Evolutionary conservation across 2,888 invertebrate species (phyloP).

Genomic region (Conus canariensis): DNA sequence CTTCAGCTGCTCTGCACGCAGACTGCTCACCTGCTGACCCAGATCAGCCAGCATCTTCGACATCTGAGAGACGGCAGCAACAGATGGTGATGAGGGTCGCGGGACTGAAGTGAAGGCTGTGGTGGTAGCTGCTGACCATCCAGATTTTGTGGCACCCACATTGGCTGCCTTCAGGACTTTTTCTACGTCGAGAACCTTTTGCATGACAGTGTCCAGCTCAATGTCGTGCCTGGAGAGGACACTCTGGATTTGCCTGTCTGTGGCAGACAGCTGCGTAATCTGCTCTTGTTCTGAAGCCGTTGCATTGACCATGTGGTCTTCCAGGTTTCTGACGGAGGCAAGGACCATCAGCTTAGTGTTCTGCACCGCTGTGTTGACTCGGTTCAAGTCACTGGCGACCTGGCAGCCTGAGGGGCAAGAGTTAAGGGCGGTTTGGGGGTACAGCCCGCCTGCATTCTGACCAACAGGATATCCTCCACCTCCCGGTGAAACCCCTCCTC

Average conservation of each 20-base stretch:
- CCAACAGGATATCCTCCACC: not conserved
- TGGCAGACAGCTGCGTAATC: not conserved
- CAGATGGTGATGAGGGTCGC: not conserved
- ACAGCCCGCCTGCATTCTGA: not conserved
- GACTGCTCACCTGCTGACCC: not conserved
- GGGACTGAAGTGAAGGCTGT: not conserved
- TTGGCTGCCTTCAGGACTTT: not conserved
- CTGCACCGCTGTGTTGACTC: not conserved
- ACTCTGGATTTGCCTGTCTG: not conserved
- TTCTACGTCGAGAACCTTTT: not conserved
- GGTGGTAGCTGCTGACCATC: not conserved
- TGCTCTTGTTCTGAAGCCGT: not conserved
- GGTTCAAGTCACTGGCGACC: conserved; percentile 6
- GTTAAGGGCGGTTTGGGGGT: not conserved
- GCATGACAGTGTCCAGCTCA: conserved; percentile 29
- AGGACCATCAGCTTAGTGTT: not conserved
- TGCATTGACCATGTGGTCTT: not conserved
- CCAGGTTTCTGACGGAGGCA: not conserved
- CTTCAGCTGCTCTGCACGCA: not conserved
- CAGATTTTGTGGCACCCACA: not conserved
- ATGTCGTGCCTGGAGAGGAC: conserved; percentile 3
- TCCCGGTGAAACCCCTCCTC: not conserved
- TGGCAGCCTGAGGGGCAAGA: conserved; percentile 5
- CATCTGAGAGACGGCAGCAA: conserved; percentile 17
- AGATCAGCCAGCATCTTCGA: not conserved